Evolutionary conservation across 2,888 invertebrate species (phyloP).

Genomic region (Drosophila helvetica): DNA sequence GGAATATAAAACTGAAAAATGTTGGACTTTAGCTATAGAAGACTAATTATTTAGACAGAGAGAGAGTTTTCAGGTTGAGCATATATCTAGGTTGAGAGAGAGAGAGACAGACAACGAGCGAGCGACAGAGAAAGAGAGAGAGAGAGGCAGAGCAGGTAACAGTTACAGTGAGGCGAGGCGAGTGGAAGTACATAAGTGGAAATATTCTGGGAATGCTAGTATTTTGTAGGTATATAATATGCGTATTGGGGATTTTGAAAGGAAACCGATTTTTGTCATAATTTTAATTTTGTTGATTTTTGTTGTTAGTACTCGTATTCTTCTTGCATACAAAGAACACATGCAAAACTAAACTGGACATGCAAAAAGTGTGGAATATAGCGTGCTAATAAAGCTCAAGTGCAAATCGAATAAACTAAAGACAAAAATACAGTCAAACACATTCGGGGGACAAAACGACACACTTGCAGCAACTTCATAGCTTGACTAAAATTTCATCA

Average conservation of each 20-base stretch:
- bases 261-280: conserved; percentile 81
- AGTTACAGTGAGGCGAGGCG: conserved; percentile 12
- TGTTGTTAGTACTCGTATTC: neutral
- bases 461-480: conserved; percentile 84
- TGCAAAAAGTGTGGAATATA: conserved; percentile 20
- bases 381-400: conserved; percentile 35
- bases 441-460: conserved; percentile 54
- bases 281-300: conserved; percentile 17
- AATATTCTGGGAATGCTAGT: conserved; percentile 31
- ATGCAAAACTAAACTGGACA: conserved; percentile 49
- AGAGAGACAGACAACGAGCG: conserved; percentile 11
- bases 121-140: conserved; percentile 17
- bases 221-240: conserved; percentile 51
- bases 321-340: conserved; percentile 28
- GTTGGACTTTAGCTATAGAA: conserved; percentile 46
- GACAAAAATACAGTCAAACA: conserved; percentile 49
- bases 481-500: conserved; percentile 81
- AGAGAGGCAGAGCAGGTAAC: conserved; percentile 22
- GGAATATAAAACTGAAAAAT: conserved; percentile 39
- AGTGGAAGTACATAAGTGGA: neutral
- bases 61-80: conserved; percentile 3
- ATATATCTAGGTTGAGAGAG: conserved; percentile 24
- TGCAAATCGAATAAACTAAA: conserved; percentile 36
- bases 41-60: conserved; percentile 53
- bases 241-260: conserved; percentile 62